Base-by-base conservation (phyloP, 2,113 vertebrate species). In the Nyctibius bracteatus region DNA sequence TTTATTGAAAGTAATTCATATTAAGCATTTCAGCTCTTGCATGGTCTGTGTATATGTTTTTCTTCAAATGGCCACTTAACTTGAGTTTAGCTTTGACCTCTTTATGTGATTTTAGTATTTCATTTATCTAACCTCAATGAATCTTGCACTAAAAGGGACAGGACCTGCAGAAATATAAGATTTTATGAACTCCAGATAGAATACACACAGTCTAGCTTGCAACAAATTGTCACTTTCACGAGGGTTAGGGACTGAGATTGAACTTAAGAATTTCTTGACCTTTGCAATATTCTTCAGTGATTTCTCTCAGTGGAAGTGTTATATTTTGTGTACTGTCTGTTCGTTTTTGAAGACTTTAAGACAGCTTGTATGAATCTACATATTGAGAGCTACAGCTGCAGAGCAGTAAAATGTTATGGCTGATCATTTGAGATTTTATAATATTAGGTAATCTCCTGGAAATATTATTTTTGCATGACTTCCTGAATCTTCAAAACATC, bases 361-460 rank as follows among this genome's bases (percentile, higher is more conserved):
- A 93, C 15, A 35, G 35, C 33, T 92, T 96, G 43, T 78, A 43
- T 94, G 75, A 55, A 88, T 88, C 62, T 94, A 73, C 41, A 73
- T 39, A 80, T 89, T 66, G 88, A 93, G 95, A 95, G 8, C 15
- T 86, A 73, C 57, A 94, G 85, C 73, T 95, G 68, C 61, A 87
- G 35, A 70, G 71, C 46, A 95, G 37, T 94, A 94, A 97, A 96
- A 96, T 74, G 24, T 96, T 94, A 88, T 88, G 72, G 24, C 39
- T 89, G 66, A 92, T 88, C 94, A 91, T 73, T n/a, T 80, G 86
- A 95, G 88, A 89, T 97, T 97, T 96, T 96, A 88, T 89, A 95
- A 89, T 92, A 88, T 92, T 84, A 92, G 46, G 81, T 95, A 97
- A 96, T 77, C 46, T 94, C 66, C 84, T 97, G 49, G 66, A 97